These are phyloP conservation scores for Lasioglossum pauxillum DNA, from an alignment of 2,888 invertebrate species.

Conservation along the genomic window DNA sequence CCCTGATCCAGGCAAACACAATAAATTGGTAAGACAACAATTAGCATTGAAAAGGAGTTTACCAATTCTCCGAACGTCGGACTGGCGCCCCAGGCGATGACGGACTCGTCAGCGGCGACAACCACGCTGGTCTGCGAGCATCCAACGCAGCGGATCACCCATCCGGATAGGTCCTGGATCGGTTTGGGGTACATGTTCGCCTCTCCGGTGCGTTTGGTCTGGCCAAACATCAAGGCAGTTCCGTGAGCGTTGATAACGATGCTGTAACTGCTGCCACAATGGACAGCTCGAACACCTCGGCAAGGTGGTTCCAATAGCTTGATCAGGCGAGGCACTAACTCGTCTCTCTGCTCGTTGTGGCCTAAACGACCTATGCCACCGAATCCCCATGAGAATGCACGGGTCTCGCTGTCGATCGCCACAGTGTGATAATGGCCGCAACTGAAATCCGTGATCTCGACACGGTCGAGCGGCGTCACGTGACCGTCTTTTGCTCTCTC, in stretches of 20 bases:
- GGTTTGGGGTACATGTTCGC: conserved; percentile 99
- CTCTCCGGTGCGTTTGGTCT: conserved; percentile 96
- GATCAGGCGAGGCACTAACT: conserved; percentile 92
- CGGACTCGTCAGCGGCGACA: conserved; percentile 94
- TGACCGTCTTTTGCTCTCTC: conserved; percentile 95
- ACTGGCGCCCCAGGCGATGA: conserved; percentile 97
- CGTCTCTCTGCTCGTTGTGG: conserved; percentile 96
- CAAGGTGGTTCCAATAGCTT: conserved; percentile 95
- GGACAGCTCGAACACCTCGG: conserved; percentile 92
- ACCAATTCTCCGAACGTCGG: conserved; percentile 97
- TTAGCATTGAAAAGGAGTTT: conserved; percentile 70
- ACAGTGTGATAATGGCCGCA: conserved; percentile 97
- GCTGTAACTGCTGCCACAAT: conserved; percentile 94
- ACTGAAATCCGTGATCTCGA: conserved; percentile 94
- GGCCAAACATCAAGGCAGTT: conserved; percentile 90
- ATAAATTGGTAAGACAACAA: neutral
- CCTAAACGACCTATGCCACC: conserved; percentile 97
- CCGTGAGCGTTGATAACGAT: conserved; percentile 90
- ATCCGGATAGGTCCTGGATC: conserved; percentile 96
- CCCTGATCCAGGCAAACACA: too few relatives aligned
- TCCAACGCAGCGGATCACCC: conserved; percentile 94
- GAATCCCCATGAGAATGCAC: conserved; percentile 97
- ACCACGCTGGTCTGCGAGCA: conserved; percentile 94
- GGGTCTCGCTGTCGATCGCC: conserved; percentile 94
- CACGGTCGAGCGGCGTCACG: conserved; percentile 92